phyloP scores from a whole-genome alignment of 2,113 vertebrate species.

The Mirounga angustirostris region DNA sequence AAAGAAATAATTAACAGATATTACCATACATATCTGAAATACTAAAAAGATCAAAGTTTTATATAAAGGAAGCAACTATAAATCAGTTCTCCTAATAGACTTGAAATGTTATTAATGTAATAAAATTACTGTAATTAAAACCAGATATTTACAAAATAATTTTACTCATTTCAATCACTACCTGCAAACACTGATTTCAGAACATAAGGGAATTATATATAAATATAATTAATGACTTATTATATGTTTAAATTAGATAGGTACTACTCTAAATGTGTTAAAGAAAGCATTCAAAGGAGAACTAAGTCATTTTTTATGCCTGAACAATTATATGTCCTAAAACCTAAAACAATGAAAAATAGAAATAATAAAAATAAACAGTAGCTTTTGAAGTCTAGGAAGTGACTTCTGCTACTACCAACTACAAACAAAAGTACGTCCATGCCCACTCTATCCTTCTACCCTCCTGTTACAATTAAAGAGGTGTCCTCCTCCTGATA shows the following conservation, averaged over 20 bases:
- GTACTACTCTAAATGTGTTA: not conserved
- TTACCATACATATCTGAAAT: not conserved
- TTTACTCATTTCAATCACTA: not conserved
- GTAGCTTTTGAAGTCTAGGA: not conserved
- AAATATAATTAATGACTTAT: not conserved
- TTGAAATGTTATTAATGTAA: conserved; percentile 18
- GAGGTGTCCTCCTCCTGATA: not conserved
- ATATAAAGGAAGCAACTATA: not conserved
- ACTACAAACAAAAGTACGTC: not conserved
- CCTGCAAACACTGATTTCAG: not conserved
- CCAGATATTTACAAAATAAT: not conserved
- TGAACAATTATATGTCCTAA: not conserved
- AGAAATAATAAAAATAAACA: conserved; percentile 27
- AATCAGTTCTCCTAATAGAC: not conserved
- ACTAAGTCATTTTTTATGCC: not conserved
- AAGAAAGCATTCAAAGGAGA: not conserved
- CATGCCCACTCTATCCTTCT: not conserved
- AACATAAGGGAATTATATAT: not conserved
- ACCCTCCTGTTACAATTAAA: not conserved
- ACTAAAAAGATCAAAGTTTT: conserved; percentile 22
- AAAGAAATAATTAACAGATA: not conserved
- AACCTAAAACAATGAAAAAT: conserved; percentile 15
- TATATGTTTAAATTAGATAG: not conserved
- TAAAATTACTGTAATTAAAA: not conserved
- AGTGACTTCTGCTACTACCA: not conserved